Conservation (phyloP, 2,888 invertebrate species). For the Papilio elwesi region DNA sequence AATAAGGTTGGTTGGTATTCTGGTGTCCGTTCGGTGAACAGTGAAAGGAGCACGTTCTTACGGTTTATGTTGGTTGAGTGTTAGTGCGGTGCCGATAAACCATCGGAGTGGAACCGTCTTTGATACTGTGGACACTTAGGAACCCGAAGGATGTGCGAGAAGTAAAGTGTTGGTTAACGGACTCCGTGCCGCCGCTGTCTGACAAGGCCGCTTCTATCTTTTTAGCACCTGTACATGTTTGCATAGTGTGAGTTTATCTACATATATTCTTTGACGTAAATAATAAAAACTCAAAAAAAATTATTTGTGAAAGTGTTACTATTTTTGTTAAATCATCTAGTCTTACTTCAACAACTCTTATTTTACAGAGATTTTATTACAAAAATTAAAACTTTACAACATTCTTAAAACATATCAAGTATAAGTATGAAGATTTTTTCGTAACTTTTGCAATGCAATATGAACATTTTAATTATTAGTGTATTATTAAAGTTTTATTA, state of each 20-base stretch:
- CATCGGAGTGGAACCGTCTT: conserved; percentile 53
- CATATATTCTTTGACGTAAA: neutral
- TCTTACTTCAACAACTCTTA: neutral
- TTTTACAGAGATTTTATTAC: neutral
- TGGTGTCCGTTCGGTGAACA: conserved; percentile 59
- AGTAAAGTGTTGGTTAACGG: neutral
- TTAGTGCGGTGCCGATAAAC: conserved; percentile 59
- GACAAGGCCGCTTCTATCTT: conserved; percentile 21
- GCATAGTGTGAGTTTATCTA: conserved; percentile 46
- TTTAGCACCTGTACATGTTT: conserved; percentile 44
- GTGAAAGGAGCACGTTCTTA: conserved; percentile 72
- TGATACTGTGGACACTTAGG: conserved; percentile 55
- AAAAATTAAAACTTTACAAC: neutral
- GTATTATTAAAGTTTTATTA: conserved; percentile 21
- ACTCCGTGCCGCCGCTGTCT: conserved; percentile 1
- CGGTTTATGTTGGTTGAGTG: conserved; percentile 58
- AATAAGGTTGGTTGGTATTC: conserved; percentile 61
- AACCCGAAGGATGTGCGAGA: conserved; percentile 49
- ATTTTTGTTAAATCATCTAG: neutral
- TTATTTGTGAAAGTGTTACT: neutral
- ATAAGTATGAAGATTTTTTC: conserved; percentile 5
- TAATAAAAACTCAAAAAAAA: neutral
- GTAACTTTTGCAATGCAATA: neutral
- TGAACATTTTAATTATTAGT: conserved; percentile 1
- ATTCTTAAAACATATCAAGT: neutral